A percentile compares a stretch with the other conserved stretches of the same genome.
Conservation (phyloP, 1,140 invertebrate species). For the Rhyzopertha dominica region DNA sequence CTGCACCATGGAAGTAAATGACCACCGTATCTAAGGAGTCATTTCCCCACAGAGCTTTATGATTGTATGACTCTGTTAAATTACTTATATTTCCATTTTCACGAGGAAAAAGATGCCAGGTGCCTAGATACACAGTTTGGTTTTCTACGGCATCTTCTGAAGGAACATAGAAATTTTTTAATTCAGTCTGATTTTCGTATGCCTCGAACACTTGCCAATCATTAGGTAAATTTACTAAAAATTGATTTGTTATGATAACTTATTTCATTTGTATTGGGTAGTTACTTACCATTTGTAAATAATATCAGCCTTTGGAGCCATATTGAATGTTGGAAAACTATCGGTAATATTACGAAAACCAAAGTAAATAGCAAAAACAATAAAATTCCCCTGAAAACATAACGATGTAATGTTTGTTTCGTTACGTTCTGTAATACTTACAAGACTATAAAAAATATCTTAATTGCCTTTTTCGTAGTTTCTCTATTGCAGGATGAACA, state of each 20-base stretch:
- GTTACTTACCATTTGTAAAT: too few relatives aligned
- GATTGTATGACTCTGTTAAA: conserved; percentile 23
- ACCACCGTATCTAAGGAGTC: conserved; percentile 30
- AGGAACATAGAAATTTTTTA: conserved; percentile 31
- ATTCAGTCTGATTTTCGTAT: conserved; percentile 21
- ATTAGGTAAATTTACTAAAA: conserved; percentile 27
- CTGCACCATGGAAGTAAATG: conserved; percentile 39
- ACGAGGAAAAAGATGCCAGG: conserved; percentile 36
- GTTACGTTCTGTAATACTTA: too few relatives aligned
- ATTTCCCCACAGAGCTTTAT: conserved; percentile 25
- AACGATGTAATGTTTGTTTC: too few relatives aligned
- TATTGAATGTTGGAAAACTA: too few relatives aligned
- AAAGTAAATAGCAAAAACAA: too few relatives aligned
- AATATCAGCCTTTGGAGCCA: too few relatives aligned
- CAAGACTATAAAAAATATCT: too few relatives aligned
- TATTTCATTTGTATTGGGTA: too few relatives aligned
- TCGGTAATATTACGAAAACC: too few relatives aligned
- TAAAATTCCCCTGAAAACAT: too few relatives aligned
- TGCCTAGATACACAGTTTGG: conserved; percentile 23
- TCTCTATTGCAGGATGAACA: too few relatives aligned
- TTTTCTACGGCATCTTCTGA: conserved; percentile 21
- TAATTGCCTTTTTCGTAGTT: too few relatives aligned
- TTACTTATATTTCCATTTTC: conserved; percentile 20
- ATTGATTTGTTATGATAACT: conserved; percentile 10
- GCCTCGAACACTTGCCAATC: conserved; percentile 25